Evolutionary conservation across 2,797 vertebrate species (phyloP).

Genomic region (Selene dorsalis): DNA sequence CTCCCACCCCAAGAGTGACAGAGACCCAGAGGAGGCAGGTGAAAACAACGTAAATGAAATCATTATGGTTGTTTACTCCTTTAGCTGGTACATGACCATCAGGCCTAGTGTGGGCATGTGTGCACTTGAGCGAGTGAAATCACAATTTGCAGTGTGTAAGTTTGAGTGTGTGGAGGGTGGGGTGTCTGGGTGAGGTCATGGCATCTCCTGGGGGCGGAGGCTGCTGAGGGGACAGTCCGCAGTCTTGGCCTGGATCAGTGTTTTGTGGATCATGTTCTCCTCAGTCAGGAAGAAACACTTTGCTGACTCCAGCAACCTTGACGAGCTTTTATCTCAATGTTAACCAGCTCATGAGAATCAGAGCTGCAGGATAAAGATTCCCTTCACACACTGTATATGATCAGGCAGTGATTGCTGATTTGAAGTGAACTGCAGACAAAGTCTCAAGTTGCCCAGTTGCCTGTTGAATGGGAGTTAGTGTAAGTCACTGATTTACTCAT

Average conservation of each 20-base stretch:
- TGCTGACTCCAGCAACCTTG: constrained; percentile 69
- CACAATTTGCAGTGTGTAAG: background rate
- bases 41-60: constrained; percentile 48
- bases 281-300: constrained; percentile 74
- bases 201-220: constrained; percentile 41
- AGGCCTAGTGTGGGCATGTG: background rate
- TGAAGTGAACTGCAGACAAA: background rate
- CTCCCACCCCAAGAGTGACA: constrained; percentile 25
- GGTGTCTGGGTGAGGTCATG: constrained; percentile 25
- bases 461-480: background rate
- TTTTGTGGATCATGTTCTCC: constrained; percentile 77
- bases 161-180: constrained; percentile 4
- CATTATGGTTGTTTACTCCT: constrained; percentile 43
- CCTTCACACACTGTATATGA: background rate
- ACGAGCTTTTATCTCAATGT: constrained; percentile 35
- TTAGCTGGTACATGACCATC: background rate
- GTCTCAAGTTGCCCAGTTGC: background rate
- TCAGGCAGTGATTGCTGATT: background rate
- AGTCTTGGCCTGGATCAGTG: constrained; percentile 64
- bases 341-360: constrained; percentile 63
- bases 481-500: background rate
- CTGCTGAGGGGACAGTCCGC: constrained; percentile 60
- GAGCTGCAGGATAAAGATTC: constrained; percentile 40
- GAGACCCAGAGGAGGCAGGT: constrained; percentile 14
- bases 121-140: background rate